Evolutionary conservation across 2,113 vertebrate species (phyloP).

Genomic region (Oenanthe melanoleuca): DNA sequence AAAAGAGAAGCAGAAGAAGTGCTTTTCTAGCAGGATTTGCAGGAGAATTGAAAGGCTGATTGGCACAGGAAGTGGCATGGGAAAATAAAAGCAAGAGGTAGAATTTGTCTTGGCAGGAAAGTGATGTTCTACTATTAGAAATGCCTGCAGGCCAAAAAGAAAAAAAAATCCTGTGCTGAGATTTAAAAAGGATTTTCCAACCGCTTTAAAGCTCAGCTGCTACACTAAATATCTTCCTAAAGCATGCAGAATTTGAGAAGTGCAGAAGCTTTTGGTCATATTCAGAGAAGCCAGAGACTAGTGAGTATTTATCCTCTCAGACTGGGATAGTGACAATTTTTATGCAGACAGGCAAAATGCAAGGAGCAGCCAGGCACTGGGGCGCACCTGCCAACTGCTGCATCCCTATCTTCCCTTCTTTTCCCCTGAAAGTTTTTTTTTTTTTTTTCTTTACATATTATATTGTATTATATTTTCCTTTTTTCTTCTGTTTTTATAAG

Average conservation of each 20-base stretch:
- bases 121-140: slow-evolving; percentile 60
- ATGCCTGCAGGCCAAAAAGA: slow-evolving; percentile 30
- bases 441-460: neutral
- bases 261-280: neutral
- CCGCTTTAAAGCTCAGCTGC: neutral
- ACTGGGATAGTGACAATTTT: neutral
- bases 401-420: neutral
- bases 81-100: slow-evolving; percentile 66
- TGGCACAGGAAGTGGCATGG: slow-evolving; percentile 43
- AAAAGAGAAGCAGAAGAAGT: slow-evolving; percentile 23
- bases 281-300: neutral
- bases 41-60: slow-evolving; percentile 41
- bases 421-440: neutral
- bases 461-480: neutral
- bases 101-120: slow-evolving; percentile 64
- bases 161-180: slow-evolving; percentile 9
- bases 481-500: neutral
- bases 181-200: slow-evolving; percentile 31
- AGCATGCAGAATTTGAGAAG: neutral
- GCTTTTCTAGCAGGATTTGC: slow-evolving; percentile 22
- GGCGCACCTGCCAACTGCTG: neutral
- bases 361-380: neutral
- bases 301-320: neutral
- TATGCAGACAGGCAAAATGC: neutral
- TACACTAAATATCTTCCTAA: neutral